Base-by-base conservation (phyloP, 1,140 invertebrate species). In the Rhagoletis pomonella region DNA sequence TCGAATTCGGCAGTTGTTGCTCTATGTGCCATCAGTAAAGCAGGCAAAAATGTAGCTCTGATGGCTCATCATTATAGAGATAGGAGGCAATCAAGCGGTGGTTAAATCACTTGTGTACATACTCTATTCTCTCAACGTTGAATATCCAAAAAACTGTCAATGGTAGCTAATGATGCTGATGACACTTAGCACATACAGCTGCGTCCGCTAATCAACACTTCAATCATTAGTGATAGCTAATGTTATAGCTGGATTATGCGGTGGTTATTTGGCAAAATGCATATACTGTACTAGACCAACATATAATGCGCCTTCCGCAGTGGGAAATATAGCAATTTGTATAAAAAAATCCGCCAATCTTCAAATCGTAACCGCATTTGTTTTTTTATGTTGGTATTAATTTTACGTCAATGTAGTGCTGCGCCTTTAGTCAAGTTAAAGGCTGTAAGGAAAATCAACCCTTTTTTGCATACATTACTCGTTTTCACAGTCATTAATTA, bases 191-290 rank as follows among this genome's bases (percentile, higher is more conserved):
- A n/a, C 42, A 42, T 17, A 42, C 42, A 17, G 67, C 44, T 73
- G 67, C 67, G 67, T 14, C 4, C 67, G 67, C 44, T 47, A 73
- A 73, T 73, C 67, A 73, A 73, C 67, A 42, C 67, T 44, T 73
- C 67, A 44, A 39, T 69, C 39, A 69, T 69, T 69, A 47, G 39
- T 10, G 17, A 67, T 4, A 2, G 17, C 42, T 17, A 14, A 5
- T 42, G 17, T 0, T 6, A 59, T 7, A n/a, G 42, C 6, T 73
- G n/a, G n/a, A 44, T 44, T 73, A 47, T 73, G 17, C 67, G 42
- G 4, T 1, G 4, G 67, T 3, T 4, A 73, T 47, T 47, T 44
- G 42, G 7, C 14, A 14, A 7, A 67, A 5, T 19, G 7, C 29
- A 29, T 39, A 19, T 67, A 14, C 3, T 39, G 65, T n/a, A 67